A percentile compares a stretch with the other conserved stretches of the same genome.
phyloP scores from a whole-genome alignment of 2,113 vertebrate genomes.

The Maccullochella peelii region DNA sequence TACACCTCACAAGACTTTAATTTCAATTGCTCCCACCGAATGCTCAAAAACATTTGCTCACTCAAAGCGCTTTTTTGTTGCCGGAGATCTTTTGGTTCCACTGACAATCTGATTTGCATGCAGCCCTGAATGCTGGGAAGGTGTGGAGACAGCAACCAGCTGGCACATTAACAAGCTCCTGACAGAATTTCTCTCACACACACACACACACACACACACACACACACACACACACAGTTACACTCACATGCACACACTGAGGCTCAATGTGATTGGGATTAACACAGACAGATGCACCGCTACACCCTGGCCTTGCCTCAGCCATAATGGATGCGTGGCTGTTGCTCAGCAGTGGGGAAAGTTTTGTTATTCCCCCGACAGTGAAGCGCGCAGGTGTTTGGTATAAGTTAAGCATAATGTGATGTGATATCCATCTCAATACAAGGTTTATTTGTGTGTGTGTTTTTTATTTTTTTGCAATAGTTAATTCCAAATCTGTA shows the following conservation, averaged over 20 bases:
- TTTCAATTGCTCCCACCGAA: background rate
- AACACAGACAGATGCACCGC: constrained; percentile 73
- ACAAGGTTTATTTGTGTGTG: background rate
- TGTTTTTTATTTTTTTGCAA: constrained; percentile 11
- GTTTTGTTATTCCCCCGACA: constrained; percentile 53
- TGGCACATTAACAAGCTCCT: constrained; percentile 79
- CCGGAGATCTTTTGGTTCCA: constrained; percentile 58
- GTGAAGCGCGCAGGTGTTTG: constrained; percentile 66
- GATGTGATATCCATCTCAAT: constrained; percentile 52
- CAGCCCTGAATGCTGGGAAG: constrained; percentile 62
- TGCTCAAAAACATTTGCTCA: constrained; percentile 1
- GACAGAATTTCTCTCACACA: constrained; percentile 61
- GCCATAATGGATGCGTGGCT: constrained; percentile 52
- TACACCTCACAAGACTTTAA: constrained; percentile 51
- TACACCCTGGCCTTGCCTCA: constrained; percentile 31
- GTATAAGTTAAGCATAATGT: constrained; percentile 52
- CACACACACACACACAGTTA: constrained; percentile 26
- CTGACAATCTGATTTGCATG: constrained; percentile 77
- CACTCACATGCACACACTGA: constrained; percentile 32
- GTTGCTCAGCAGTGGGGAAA: constrained; percentile 53
- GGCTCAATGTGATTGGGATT: constrained; percentile 64
- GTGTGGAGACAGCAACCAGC: constrained; percentile 78
- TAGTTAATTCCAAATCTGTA: constrained; percentile 34
- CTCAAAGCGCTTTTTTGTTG: background rate
- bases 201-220: constrained; percentile 34